Base-by-base conservation (phyloP, 1,140 invertebrate genomes). In the Drosophila bocqueti region DNA sequence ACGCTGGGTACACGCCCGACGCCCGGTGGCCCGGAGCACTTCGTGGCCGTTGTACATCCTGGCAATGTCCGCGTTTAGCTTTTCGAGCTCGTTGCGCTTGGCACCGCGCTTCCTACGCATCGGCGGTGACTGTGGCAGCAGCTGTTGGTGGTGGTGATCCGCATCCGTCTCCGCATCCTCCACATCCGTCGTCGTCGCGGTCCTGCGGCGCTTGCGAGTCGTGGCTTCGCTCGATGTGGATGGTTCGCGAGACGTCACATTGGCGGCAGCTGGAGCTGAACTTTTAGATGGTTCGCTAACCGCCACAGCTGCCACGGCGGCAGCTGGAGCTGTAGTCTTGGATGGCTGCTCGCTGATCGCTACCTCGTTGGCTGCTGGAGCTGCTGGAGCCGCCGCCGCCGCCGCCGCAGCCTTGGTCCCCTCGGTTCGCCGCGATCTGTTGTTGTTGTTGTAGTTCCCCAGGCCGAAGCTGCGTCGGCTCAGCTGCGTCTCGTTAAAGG, bases 1-100 rank as follows among this genome's bases (percentile, higher is more conserved):
- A 3, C 63, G 55, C 9, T 43, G 31, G 1, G 90, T 90, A 58
- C 94, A 94, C 73, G 94, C 93, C 24, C 94, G 75, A 57, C 93
- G 87, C 1, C 94, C 94, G 2, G 91, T 93, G 1, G 94, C 93
- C 0, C 93, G 93, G n/a, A 95, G 83, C 3, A 95, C 95, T 15
- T 95, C 93, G 34, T 36, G 34, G 34, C 94, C 92, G 45, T 95
- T 67, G 24, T 95, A 67, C 94, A 93, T 66, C 2, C 62, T 40
- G 0, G 85, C 68, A 43, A 96, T 94, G 76, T 96, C 95, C 29
- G 95, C 95, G 50, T 95, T 95, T 0, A 95, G 89, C 66, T 93
- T 93, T 46, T 95, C 95, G 9, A 96, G 64, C 54, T 95, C 95
- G 26, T 76, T 93, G 16, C 73, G 61, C 38, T 65, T 76, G 1